Evolutionary conservation across 1,140 invertebrate species (phyloP).

Genomic region (Oryctes rhinoceros): DNA sequence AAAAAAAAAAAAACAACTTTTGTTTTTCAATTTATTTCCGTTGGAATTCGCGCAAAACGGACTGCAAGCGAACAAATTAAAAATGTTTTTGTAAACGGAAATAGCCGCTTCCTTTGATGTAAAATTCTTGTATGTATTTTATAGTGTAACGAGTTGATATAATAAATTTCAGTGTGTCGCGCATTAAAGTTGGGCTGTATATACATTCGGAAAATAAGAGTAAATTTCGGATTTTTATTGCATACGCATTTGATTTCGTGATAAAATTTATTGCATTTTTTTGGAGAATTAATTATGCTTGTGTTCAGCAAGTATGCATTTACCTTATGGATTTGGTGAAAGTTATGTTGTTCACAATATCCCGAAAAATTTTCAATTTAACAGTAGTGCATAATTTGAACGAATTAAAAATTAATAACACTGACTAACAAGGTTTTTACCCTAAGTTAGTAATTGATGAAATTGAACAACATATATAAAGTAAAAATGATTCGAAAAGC

Average conservation of each 20-base stretch:
- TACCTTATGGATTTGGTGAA: background rate
- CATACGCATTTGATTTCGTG: background rate
- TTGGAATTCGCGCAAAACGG: background rate
- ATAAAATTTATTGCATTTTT: slow-evolving; percentile 15
- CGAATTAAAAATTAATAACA: no score
- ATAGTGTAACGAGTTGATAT: slow-evolving; percentile 19
- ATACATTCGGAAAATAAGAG: slow-evolving; percentile 14
- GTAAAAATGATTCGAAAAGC: no score
- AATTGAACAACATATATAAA: no score
- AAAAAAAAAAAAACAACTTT: slow-evolving; percentile 10
- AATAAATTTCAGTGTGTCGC: slow-evolving; percentile 18
- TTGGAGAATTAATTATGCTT: background rate
- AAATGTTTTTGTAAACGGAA: slow-evolving; percentile 33
- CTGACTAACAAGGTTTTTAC: no score
- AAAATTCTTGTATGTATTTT: slow-evolving; percentile 24
- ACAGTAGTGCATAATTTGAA: no score
- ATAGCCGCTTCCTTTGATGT: slow-evolving; percentile 24
- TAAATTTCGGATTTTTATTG: background rate
- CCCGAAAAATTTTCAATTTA: no score
- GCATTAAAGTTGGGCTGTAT: background rate
- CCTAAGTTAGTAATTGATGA: no score
- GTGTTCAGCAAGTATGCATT: background rate
- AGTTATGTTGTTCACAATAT: no score
- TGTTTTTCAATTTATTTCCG: background rate
- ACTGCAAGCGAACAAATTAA: background rate